Percentiles rank a stretch among this genome's conserved stretches.
phyloP scores from a whole-genome alignment of 2,797 vertebrate species.

The Peromyscus melanophrys region DNA sequence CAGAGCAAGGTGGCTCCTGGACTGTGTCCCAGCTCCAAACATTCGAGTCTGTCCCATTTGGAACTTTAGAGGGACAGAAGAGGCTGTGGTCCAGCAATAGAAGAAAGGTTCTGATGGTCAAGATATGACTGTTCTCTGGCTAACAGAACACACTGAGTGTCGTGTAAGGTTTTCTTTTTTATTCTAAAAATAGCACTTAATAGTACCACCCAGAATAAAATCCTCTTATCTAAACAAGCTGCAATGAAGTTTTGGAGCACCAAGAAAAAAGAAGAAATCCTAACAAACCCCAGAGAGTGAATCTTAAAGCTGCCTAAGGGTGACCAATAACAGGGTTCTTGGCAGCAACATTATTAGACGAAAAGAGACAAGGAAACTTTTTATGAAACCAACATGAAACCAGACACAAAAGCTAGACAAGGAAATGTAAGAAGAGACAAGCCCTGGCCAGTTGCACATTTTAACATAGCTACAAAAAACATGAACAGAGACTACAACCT shows the following conservation, averaged over 20 bases:
- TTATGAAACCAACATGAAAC: not conserved
- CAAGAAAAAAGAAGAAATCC: conserved; percentile 16
- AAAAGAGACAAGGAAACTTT: not conserved
- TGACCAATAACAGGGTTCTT: not conserved
- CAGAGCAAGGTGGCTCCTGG: not conserved
- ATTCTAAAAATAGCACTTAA: conserved; percentile 38
- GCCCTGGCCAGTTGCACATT: not conserved
- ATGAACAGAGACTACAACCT: not conserved
- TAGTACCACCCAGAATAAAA: not conserved
- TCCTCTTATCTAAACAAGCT: not conserved
- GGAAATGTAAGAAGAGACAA: not conserved
- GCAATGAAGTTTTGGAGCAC: not conserved
- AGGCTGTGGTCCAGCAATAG: not conserved
- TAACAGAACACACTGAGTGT: not conserved
- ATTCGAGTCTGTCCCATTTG: not conserved
- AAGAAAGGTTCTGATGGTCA: not conserved
- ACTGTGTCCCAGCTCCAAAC: not conserved
- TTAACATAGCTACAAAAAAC: not conserved
- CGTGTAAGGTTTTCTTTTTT: not conserved
- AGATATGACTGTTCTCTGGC: not conserved
- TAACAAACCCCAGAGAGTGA: not conserved
- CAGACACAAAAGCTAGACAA: not conserved
- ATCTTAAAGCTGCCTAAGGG: not conserved
- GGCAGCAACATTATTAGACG: not conserved
- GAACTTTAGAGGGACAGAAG: not conserved